Evolutionary conservation across 2,888 invertebrate genomes (phyloP).

Genomic region (Eurois occulta): DNA sequence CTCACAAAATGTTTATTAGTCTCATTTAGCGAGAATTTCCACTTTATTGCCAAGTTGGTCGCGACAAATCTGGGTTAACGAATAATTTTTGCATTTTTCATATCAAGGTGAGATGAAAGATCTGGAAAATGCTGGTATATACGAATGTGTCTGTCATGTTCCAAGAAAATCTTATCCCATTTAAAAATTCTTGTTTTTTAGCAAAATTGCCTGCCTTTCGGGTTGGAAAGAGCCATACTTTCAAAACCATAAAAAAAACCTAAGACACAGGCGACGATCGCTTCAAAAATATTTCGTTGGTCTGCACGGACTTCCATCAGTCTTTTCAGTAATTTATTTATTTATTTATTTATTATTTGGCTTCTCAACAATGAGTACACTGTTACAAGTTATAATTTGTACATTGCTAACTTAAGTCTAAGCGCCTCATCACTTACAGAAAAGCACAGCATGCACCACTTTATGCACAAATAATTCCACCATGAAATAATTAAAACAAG

Average conservation of each 20-base stretch:
- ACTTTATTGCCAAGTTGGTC: constrained; percentile 18
- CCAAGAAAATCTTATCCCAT: not conserved
- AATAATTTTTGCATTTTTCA: constrained; percentile 47
- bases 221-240: not conserved
- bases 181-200: not conserved
- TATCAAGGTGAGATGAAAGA: constrained; percentile 2
- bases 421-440: too few species aligned
- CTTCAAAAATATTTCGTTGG: not conserved
- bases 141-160: not conserved
- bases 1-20: constrained; percentile 33
- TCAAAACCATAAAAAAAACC: too few species aligned
- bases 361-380: too few species aligned
- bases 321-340: too few species aligned
- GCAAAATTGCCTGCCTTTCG: not conserved
- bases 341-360: too few species aligned
- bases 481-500: too few species aligned
- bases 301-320: not conserved
- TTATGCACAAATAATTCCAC: too few species aligned
- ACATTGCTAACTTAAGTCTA: too few species aligned
- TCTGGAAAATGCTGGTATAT: not conserved
- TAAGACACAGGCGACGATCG: not conserved
- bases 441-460: too few species aligned
- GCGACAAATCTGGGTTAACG: constrained; percentile 12
- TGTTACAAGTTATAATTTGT: too few species aligned
- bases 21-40: constrained; percentile 19